A percentile compares a stretch with the other conserved stretches of the same genome.
phyloP scores from a whole-genome alignment of 2,113 vertebrate genomes.

The Dipodomys merriami region DNA sequence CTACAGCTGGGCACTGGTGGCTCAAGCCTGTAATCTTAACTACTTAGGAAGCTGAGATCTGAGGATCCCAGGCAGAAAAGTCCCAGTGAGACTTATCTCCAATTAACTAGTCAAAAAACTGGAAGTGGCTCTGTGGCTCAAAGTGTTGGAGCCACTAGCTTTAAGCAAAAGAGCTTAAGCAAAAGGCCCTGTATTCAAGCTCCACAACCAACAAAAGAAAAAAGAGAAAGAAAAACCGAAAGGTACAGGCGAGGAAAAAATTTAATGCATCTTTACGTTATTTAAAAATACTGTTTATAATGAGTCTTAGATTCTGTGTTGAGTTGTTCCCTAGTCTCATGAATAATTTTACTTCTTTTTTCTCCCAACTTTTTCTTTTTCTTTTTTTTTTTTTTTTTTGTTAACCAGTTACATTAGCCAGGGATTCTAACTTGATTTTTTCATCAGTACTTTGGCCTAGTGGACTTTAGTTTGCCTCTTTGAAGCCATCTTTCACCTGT shows the following conservation, averaged over 20 bases:
- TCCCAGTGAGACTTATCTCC: too few relatives aligned
- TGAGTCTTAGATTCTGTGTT: conserved; percentile 29
- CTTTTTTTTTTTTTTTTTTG: background rate
- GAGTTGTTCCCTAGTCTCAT: background rate
- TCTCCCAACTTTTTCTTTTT: background rate
- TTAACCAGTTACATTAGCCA: background rate
- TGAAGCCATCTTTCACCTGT: background rate
- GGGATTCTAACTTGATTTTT: conserved; percentile 22
- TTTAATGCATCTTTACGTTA: conserved; percentile 3
- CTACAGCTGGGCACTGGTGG: too few relatives aligned
- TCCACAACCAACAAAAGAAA: too few relatives aligned
- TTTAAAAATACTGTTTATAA: background rate
- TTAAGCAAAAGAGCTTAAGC: too few relatives aligned
- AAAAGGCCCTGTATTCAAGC: too few relatives aligned
- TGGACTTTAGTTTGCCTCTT: background rate
- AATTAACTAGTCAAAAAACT: too few relatives aligned
- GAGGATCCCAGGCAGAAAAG: too few relatives aligned
- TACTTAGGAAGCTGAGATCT: too few relatives aligned
- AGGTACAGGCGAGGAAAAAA: background rate
- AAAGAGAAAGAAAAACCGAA: too few relatives aligned
- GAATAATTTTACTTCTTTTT: background rate
- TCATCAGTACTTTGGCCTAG: background rate
- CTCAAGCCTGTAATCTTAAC: too few relatives aligned
- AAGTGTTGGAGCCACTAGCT: too few relatives aligned
- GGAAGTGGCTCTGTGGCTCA: too few relatives aligned